These are phyloP conservation scores for Synanthedon andrenaeformis DNA, from an alignment of 2,888 invertebrate species.

Conservation along the genomic window DNA sequence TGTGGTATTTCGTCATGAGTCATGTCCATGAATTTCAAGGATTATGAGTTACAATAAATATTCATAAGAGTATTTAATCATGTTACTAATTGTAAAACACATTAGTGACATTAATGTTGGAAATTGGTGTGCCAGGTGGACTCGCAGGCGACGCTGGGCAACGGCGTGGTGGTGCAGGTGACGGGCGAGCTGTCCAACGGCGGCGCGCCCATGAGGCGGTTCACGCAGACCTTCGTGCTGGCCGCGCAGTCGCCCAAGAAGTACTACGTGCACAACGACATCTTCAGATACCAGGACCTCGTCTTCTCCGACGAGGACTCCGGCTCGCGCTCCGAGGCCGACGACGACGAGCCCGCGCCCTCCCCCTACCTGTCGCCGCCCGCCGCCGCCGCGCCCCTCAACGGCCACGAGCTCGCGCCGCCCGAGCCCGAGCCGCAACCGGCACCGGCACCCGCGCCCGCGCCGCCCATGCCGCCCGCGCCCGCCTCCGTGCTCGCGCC, in stretches of 20 bases:
- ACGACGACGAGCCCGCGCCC: conserved; percentile 66
- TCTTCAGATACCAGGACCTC: conserved; percentile 93
- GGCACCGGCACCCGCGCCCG: conserved; percentile 18
- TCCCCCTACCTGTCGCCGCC: conserved; percentile 26
- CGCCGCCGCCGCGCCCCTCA: conserved; percentile 30
- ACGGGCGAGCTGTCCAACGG: conserved; percentile 97
- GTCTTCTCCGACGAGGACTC: conserved; percentile 72
- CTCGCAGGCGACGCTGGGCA: conserved; percentile 92
- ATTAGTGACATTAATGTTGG: no score
- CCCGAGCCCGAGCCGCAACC: conserved; percentile 13
- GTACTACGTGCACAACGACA: conserved; percentile 99
- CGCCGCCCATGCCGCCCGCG: conserved; percentile 27
- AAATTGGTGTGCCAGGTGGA: conserved; percentile 75
- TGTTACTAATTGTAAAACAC: no score
- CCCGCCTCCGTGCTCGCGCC: conserved; percentile 15
- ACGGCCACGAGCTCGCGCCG: conserved; percentile 24
- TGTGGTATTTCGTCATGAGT: no score
- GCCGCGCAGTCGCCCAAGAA: conserved; percentile 96
- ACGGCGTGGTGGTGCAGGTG: conserved; percentile 97
- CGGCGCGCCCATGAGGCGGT: conserved; percentile 96
- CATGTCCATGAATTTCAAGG: no score
- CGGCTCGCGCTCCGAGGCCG: conserved; percentile 69
- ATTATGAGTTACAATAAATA: no score
- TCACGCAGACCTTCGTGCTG: conserved; percentile 96
- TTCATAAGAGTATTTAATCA: no score